Base-by-base conservation (phyloP, 2,113 vertebrate species). In the Drymodes brunneopygia region DNA sequence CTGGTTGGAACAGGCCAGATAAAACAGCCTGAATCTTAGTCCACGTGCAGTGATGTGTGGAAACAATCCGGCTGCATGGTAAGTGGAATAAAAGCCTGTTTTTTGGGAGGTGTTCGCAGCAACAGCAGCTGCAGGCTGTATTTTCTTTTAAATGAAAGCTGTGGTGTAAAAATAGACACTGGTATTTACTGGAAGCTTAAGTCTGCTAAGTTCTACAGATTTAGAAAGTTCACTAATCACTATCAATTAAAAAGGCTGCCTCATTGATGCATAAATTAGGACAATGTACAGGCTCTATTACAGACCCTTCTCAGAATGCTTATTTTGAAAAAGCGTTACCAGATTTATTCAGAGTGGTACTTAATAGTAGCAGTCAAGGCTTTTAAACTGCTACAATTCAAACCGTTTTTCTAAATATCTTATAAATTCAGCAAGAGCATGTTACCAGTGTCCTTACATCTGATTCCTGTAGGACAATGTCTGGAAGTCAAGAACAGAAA, bases 171-270 rank as follows among this genome's bases (percentile, higher is more conserved):
- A 97, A 96, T 80, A 95, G 95, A 88, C 81, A 12, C 54, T 92
- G 83, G 71, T 83, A 66, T 96, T 95, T 96, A 87, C 28, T 75
- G 86, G 91, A 73, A 97, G 74, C 73, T 72, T 70, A 88, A 86
- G 72, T 28, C 42, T 79, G 69, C 22, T 85, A 94, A 94, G 28
- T 91, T 96, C 84, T 75, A 89, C 86, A 91, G 92, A 96, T 94
- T 94, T 92, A 95, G 79, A 95, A 97, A 95, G 85, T 96, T 97
- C 31, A 10, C 71, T 73, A 82, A 90, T 95, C 53, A 28, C 74
- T 89, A 73, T 87, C 92, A 95, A 66, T 97, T 90, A 77, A 95
- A 96, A 90, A 80, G 47, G 28, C 58, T 91, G 36, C 40, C 48
- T 81, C 8, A 13, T 22, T 60, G n/a, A 29, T 88, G 66, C 80